Conservation (phyloP, 2,888 invertebrate species). For the Congeria kusceri region DNA sequence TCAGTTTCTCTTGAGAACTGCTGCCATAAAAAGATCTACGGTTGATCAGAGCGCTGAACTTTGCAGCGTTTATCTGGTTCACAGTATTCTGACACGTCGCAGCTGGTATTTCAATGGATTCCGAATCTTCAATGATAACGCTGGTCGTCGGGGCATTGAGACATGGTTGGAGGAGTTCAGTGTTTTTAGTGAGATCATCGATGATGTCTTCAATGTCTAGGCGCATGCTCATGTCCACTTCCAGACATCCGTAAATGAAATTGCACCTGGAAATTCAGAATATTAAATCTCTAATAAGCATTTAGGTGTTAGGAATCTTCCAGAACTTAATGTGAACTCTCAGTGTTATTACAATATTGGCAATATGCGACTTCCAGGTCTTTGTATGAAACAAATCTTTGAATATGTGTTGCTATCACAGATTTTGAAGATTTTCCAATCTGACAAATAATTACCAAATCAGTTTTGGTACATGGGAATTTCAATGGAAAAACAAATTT, state of each 20-base stretch:
- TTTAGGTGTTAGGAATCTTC: too few species aligned
- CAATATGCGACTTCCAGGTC: too few species aligned
- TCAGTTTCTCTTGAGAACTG: conserved; percentile 67
- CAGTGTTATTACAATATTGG: too few species aligned
- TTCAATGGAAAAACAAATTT: too few species aligned
- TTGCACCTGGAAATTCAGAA: conserved; percentile 90
- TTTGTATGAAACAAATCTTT: too few species aligned
- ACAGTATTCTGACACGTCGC: conserved; percentile 74
- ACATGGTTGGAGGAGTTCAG: conserved; percentile 91
- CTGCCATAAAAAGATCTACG: conserved; percentile 65
- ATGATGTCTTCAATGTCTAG: conserved; percentile 93
- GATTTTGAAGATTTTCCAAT: too few species aligned
- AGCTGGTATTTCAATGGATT: conserved; percentile 86
- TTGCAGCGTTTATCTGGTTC: conserved; percentile 65
- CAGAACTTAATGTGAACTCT: too few species aligned
- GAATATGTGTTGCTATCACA: too few species aligned
- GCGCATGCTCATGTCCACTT: conserved; percentile 89
- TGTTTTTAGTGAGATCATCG: conserved; percentile 92
- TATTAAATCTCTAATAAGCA: too few species aligned
- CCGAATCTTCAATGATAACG: conserved; percentile 90
- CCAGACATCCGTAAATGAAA: conserved; percentile 93
- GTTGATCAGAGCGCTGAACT: conserved; percentile 64
- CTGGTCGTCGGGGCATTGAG: conserved; percentile 91
- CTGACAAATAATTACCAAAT: too few species aligned
- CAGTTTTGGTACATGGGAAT: too few species aligned